These are phyloP conservation scores for Xiphorhynchus erythropygius DNA, from an alignment of 2,797 vertebrate genomes.

Conservation along the genomic window DNA sequence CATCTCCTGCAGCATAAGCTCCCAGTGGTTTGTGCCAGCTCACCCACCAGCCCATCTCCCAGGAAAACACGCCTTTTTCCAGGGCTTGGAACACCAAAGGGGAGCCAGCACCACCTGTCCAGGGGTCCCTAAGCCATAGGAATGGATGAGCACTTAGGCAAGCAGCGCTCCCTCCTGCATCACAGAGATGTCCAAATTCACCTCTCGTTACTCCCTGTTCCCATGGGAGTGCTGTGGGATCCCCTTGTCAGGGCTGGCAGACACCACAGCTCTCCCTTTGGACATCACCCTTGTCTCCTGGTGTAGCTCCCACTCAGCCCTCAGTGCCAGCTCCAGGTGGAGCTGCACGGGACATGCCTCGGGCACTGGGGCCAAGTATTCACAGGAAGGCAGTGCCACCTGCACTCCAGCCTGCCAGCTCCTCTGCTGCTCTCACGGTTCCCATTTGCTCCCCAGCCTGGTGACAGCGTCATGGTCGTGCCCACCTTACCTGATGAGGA, in stretches of 20 bases:
- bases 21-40: neutral
- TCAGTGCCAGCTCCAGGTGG: neutral
- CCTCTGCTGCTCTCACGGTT: neutral
- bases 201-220: rapidly evolving
- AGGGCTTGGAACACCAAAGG: neutral
- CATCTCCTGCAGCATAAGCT: neutral
- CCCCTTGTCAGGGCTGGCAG: neutral
- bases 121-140: neutral
- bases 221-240: neutral
- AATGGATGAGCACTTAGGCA: rapidly evolving
- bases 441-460: constrained; percentile 73
- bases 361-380: rapidly evolving
- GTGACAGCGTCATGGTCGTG: constrained; percentile 92
- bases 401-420: neutral
- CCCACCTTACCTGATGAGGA: constrained; percentile 88
- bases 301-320: neutral
- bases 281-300: neutral
- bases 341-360: neutral
- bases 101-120: neutral
- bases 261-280: neutral
- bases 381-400: neutral
- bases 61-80: neutral
- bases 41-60: neutral
- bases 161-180: neutral
- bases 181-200: rapidly evolving